These are phyloP conservation scores for Lymantria monacha DNA, from an alignment of 2,888 invertebrate species.

Conservation along the genomic window DNA sequence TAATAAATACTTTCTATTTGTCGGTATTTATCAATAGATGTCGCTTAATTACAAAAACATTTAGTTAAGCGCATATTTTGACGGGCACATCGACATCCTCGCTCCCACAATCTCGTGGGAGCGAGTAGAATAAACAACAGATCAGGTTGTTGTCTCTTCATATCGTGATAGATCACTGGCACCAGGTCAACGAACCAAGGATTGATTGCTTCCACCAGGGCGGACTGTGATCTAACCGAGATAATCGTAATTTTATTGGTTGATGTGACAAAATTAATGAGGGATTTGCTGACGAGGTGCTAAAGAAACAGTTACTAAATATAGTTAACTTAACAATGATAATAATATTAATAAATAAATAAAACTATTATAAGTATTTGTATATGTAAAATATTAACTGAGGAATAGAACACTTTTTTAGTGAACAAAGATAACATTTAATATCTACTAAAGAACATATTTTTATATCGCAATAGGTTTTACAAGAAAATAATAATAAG, in stretches of 20 bases:
- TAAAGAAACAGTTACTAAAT: background rate
- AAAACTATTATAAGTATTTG: too few species aligned
- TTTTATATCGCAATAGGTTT: too few species aligned
- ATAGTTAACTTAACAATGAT: too few species aligned
- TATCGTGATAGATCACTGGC: constrained; percentile 54
- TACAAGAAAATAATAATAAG: too few species aligned
- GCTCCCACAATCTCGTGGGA: constrained; percentile 46
- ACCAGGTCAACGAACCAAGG: constrained; percentile 38
- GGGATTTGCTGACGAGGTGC: background rate
- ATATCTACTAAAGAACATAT: too few species aligned
- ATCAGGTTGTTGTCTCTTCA: constrained; percentile 45
- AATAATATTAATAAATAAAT: too few species aligned
- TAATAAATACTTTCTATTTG: background rate
- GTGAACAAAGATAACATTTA: too few species aligned
- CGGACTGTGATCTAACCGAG: constrained; percentile 11
- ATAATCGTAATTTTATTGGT: constrained; percentile 2
- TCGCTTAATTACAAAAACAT: constrained; percentile 9
- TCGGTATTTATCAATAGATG: background rate
- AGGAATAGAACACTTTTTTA: too few species aligned
- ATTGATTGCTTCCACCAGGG: constrained; percentile 34
- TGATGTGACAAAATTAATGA: background rate
- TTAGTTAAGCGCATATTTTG: constrained; percentile 21
- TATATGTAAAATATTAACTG: too few species aligned
- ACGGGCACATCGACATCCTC: constrained; percentile 28
- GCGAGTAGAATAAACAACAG: constrained; percentile 44